Percentiles rank a stretch among this genome's conserved stretches.
Evolutionary conservation across 2,888 invertebrate species (phyloP).

Genomic region (Bugulina stolonifera): DNA sequence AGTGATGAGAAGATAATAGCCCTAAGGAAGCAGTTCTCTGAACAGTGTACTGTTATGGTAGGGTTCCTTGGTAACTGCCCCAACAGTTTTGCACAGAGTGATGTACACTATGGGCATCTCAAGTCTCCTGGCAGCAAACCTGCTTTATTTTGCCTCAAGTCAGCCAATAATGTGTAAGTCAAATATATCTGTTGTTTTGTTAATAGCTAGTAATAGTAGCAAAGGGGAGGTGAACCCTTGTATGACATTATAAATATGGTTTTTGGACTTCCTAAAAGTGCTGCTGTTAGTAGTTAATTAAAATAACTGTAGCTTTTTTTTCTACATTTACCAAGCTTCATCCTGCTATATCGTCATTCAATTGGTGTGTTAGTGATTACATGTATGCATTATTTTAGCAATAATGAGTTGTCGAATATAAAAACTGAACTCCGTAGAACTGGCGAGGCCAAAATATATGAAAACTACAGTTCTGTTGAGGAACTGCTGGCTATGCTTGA

Average conservation of each 20-base stretch:
- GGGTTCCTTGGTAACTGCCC: conserved; percentile 41
- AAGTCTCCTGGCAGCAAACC: conserved; percentile 41
- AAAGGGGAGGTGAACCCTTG: no score
- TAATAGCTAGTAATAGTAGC: no score
- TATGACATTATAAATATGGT: no score
- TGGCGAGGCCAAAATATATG: conserved; percentile 15
- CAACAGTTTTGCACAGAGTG: conserved; percentile 40
- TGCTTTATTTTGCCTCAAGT: conserved; percentile 43
- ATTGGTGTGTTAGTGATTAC: no score
- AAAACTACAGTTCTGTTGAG: background rate
- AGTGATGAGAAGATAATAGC: conserved; percentile 30
- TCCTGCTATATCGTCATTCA: no score
- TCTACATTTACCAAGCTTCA: no score
- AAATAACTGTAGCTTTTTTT: no score
- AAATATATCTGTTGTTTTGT: no score
- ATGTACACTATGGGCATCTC: conserved; percentile 41
- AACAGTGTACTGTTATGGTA: conserved; percentile 40
- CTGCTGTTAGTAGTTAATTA: no score
- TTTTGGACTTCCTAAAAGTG: no score
- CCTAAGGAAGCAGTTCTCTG: conserved; percentile 37
- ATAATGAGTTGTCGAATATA: background rate
- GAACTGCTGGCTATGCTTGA: background rate
- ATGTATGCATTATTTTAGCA: background rate
- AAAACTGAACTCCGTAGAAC: conserved; percentile 9
- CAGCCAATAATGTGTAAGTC: conserved; percentile 31